Conservation (phyloP, 2,888 invertebrate genomes). For the Microplitis deprimator region DNA sequence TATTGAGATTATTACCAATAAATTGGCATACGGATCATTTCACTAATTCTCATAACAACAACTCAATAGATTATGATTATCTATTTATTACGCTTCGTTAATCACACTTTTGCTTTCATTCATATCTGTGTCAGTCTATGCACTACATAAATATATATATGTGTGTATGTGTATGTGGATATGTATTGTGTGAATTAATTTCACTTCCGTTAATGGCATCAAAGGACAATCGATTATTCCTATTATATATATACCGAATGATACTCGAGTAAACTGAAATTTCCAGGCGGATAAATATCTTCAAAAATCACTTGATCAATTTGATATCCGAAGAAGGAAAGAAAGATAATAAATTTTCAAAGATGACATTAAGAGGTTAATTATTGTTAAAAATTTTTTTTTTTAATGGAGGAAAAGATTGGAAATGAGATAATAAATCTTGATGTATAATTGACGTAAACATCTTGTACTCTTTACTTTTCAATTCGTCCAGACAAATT, state of each 20-base stretch:
- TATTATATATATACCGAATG: not conserved
- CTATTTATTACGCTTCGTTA: slow-evolving; percentile 69
- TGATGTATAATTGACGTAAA: not conserved
- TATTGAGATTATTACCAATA: slow-evolving; percentile 68
- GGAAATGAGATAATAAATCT: too few species aligned
- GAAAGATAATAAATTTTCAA: too few species aligned
- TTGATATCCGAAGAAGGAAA: too few species aligned
- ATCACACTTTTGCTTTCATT: slow-evolving; percentile 44
- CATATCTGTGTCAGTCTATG: not conserved
- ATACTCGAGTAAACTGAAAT: slow-evolving; percentile 22
- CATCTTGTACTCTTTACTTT: not conserved
- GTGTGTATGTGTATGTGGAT: slow-evolving; percentile 1
- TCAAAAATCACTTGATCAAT: too few species aligned
- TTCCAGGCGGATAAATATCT: not conserved
- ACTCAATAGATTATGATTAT: slow-evolving; percentile 72
- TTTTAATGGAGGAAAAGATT: too few species aligned
- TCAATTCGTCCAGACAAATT: slow-evolving; percentile 50
- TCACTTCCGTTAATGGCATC: slow-evolving; percentile 12
- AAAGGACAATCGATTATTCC: slow-evolving; percentile 11
- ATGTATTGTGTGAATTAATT: slow-evolving; percentile 3
- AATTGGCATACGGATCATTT: slow-evolving; percentile 70
- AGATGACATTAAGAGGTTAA: too few species aligned
- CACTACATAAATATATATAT: slow-evolving; percentile 6
- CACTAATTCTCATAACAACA: slow-evolving; percentile 69
- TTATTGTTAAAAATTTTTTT: too few species aligned